Conservation (phyloP, 2,113 vertebrate species). For the Lagopus muta region DNA sequence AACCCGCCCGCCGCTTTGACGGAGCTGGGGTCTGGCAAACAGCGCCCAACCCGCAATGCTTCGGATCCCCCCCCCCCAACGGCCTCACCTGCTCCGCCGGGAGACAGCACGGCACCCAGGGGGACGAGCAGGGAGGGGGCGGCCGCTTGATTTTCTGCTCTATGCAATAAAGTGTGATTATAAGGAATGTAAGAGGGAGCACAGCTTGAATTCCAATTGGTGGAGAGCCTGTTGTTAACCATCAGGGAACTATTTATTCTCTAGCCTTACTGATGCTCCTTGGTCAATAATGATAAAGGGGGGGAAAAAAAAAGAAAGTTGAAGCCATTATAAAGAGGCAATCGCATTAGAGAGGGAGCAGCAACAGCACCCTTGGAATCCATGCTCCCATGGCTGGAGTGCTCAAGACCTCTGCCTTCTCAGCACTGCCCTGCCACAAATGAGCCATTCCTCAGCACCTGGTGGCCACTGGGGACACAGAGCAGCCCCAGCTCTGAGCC, state of each 20-base stretch:
- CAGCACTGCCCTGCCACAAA: not conserved
- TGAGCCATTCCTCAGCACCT: slow-evolving; percentile 27
- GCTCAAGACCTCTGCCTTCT: slow-evolving; percentile 43
- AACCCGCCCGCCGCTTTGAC: no score
- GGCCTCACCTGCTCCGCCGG: not conserved
- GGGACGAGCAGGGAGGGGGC: not conserved
- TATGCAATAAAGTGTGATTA: slow-evolving; percentile 62
- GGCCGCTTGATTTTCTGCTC: slow-evolving; percentile 40
- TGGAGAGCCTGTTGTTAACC: slow-evolving; percentile 62
- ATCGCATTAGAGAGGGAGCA: slow-evolving; percentile 56
- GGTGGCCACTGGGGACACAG: no score
- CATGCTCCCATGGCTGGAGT: slow-evolving; percentile 47
- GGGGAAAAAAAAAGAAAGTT: not conserved
- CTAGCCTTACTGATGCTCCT: slow-evolving; percentile 52
- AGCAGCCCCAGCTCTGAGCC: not conserved
- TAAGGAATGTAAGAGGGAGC: slow-evolving; percentile 58
- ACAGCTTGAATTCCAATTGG: slow-evolving; percentile 59
- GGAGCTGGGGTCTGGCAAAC: no score
- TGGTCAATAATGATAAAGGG: slow-evolving; percentile 70
- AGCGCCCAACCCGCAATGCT: no score
- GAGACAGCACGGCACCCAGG: not conserved
- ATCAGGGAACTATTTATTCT: slow-evolving; percentile 72
- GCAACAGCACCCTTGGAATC: slow-evolving; percentile 40
- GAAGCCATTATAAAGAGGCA: slow-evolving; percentile 66
- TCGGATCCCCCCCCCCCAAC: no score